phyloP scores from a whole-genome alignment of 2,888 invertebrate genomes.

The Aphrophora alni region DNA sequence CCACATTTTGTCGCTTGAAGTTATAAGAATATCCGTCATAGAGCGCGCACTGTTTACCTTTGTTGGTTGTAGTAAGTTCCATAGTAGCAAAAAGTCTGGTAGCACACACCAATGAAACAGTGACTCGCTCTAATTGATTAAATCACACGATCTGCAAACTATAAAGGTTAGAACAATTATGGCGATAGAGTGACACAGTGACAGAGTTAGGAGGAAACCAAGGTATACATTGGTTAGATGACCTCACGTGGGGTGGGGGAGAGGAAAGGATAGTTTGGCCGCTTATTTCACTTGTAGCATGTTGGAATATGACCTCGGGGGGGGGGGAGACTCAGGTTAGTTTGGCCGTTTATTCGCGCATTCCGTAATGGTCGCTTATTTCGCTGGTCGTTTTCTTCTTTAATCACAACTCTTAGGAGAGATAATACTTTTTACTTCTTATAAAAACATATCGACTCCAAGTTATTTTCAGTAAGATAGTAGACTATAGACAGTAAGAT shows the following conservation, averaged over 20 bases:
- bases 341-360: not conserved
- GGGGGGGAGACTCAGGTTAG: not conserved
- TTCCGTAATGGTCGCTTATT: too few relatives aligned
- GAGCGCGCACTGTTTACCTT: not conserved
- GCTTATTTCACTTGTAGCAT: not conserved
- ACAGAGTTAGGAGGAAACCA: too few relatives aligned
- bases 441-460: too few relatives aligned
- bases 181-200: too few relatives aligned
- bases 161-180: too few relatives aligned
- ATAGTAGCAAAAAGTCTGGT: not conserved
- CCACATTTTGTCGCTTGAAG: conserved; percentile 3
- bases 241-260: too few relatives aligned
- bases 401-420: too few relatives aligned
- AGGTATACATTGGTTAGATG: too few relatives aligned
- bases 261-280: not conserved
- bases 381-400: too few relatives aligned
- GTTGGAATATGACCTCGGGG: not conserved
- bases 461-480: too few relatives aligned
- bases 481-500: too few relatives aligned
- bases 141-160: not conserved
- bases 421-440: too few relatives aligned
- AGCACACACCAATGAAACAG: not conserved
- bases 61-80: not conserved
- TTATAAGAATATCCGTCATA: not conserved
- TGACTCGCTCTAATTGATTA: not conserved